Conservation (phyloP, 2,797 vertebrate genomes). For the Syngnathus rostellatus region DNA sequence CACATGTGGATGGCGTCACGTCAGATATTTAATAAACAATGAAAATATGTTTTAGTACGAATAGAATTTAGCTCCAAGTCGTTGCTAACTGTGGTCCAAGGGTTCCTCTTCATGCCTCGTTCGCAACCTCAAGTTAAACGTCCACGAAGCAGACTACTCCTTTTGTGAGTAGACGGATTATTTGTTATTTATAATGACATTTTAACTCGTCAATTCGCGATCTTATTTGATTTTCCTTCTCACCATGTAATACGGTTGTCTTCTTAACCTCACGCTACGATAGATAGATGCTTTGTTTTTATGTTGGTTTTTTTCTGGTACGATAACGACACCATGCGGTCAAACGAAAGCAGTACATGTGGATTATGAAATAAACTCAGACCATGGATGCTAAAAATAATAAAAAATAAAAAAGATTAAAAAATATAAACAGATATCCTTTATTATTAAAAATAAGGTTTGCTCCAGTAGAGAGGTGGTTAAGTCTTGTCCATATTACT, state of each 20-base stretch:
- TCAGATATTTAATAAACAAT: background rate
- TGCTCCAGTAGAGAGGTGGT: too few relatives aligned
- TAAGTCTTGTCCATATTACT: background rate
- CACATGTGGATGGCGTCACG: conserved; percentile 12
- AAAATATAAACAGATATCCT: too few relatives aligned
- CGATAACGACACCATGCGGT: background rate
- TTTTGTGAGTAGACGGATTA: background rate
- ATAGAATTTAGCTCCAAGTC: background rate
- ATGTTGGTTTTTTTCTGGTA: too few relatives aligned
- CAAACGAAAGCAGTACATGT: background rate
- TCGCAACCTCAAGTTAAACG: background rate
- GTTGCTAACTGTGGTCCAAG: background rate
- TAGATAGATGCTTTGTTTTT: too few relatives aligned
- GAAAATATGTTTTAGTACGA: background rate
- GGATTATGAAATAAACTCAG: background rate
- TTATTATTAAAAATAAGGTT: too few relatives aligned
- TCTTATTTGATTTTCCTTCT: background rate
- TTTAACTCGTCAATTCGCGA: background rate
- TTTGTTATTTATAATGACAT: background rate
- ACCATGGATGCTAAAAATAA: background rate
- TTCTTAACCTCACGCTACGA: background rate
- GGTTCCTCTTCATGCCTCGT: background rate
- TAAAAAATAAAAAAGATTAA: too few relatives aligned
- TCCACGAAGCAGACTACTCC: background rate
- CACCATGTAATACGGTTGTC: background rate